Evolutionary conservation across 1,140 invertebrate genomes (phyloP).

Genomic region (Bacillus rossius): DNA sequence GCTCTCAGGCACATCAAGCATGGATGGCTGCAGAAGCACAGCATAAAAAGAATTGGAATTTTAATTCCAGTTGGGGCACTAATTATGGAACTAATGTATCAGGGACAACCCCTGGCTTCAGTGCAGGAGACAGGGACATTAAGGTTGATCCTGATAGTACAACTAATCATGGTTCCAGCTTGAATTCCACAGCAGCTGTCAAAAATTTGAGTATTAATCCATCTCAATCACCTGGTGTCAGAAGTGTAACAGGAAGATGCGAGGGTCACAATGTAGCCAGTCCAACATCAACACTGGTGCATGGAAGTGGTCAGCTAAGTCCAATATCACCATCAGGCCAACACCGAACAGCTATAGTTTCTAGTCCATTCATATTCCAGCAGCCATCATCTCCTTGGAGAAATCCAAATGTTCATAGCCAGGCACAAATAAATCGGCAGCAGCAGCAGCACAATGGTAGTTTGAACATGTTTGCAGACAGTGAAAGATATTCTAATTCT

Average conservation of each 20-base stretch:
- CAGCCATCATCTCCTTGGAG: slow-evolving; percentile 10
- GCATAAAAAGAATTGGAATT: slow-evolving; percentile 3
- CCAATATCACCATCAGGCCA: slow-evolving; percentile 6
- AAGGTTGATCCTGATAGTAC: slow-evolving; percentile 46
- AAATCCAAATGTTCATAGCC: too few relatives aligned
- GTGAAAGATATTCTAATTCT: background rate
- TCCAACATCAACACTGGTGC: background rate
- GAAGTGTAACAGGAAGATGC: too few relatives aligned
- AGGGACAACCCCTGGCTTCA: background rate
- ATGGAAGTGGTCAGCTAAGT: slow-evolving; percentile 5
- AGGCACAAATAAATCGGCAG: background rate
- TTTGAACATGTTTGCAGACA: slow-evolving; percentile 2
- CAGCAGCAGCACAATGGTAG: slow-evolving; percentile 25
- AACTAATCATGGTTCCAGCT: slow-evolving; percentile 25
- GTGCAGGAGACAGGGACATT: slow-evolving; percentile 1
- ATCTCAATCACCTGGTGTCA: slow-evolving; percentile 1
- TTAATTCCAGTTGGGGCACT: slow-evolving; percentile 7
- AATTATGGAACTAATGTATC: background rate
- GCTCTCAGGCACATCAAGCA: background rate
- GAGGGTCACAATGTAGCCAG: too few relatives aligned
- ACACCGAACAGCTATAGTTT: background rate
- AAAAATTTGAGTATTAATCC: slow-evolving; percentile 3
- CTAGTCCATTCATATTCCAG: slow-evolving; percentile 19
- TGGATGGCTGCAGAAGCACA: slow-evolving; percentile 15
- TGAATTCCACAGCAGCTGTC: background rate